Evolutionary conservation across 2,888 invertebrate species (phyloP).

Genomic region (Cordylochernes scorpioides): DNA sequence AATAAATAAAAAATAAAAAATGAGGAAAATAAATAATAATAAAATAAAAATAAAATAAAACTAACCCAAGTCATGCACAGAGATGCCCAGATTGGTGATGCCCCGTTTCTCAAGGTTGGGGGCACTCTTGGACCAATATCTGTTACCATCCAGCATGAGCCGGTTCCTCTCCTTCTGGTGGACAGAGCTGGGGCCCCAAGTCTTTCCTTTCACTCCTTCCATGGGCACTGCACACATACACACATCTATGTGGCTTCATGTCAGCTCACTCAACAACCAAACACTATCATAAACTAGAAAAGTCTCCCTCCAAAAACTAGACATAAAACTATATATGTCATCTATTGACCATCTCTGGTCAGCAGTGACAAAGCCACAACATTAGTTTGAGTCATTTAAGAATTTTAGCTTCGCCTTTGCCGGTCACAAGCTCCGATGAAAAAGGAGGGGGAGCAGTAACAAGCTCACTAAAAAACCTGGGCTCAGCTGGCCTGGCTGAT

Average conservation of each 20-base stretch:
- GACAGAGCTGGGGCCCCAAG: conserved; percentile 86
- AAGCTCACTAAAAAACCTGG: too few species aligned
- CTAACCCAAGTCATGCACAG: background rate
- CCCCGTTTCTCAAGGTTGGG: conserved; percentile 36
- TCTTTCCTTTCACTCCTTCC: conserved; percentile 86
- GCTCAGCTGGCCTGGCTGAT: too few species aligned
- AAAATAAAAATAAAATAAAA: conserved; percentile 1
- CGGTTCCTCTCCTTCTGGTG: conserved; percentile 49
- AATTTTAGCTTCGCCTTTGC: too few species aligned
- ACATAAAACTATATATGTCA: too few species aligned
- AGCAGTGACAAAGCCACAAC: too few species aligned
- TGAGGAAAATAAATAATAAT: background rate
- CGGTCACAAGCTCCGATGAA: too few species aligned
- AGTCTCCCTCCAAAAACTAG: too few species aligned
- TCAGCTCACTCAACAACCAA: too few species aligned
- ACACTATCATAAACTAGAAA: too few species aligned
- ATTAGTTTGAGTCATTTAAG: too few species aligned
- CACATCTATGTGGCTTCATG: background rate
- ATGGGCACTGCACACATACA: conserved; percentile 38
- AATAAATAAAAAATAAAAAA: background rate
- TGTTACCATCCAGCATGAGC: conserved; percentile 25
- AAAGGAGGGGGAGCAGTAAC: too few species aligned
- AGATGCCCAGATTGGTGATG: conserved; percentile 37
- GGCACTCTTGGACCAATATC: conserved; percentile 35
- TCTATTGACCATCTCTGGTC: too few species aligned